These are phyloP conservation scores for Hydroisotoma schaefferi DNA, from an alignment of 2,888 invertebrate species.

Conservation along the genomic window DNA sequence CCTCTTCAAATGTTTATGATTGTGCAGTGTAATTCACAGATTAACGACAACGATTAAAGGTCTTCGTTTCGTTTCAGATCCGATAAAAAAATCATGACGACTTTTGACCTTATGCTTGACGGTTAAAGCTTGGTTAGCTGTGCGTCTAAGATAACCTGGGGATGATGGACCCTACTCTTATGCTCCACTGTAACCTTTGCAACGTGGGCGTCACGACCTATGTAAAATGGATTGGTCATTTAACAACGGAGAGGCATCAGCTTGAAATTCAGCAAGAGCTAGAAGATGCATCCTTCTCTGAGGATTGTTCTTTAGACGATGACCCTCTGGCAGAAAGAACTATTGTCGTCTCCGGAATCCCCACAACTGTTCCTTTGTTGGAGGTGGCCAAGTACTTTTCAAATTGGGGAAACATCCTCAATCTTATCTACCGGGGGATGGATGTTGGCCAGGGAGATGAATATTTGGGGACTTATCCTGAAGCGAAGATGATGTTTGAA, in stretches of 20 bases:
- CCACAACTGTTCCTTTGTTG: background rate
- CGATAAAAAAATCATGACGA: no score
- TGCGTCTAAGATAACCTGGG: background rate
- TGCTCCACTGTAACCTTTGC: background rate
- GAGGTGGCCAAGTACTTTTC: slow-evolving; percentile 3
- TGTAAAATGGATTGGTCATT: slow-evolving; percentile 2
- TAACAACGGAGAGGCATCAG: background rate
- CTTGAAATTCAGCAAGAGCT: background rate
- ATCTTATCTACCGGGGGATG: slow-evolving; percentile 2
- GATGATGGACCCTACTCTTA: no score
- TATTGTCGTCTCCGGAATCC: background rate
- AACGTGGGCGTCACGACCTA: background rate
- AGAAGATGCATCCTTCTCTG: no score
- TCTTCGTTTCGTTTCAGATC: no score
- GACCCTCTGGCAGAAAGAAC: slow-evolving; percentile 3
- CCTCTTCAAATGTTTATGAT: no score
- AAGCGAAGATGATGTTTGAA: background rate
- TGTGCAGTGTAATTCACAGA: no score
- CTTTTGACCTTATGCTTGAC: no score
- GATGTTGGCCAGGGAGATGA: background rate
- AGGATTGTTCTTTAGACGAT: no score
- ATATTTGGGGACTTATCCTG: background rate
- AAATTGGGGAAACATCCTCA: background rate
- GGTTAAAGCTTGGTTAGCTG: no score
- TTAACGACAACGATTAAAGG: no score